Evolutionary conservation across 2,797 vertebrate species (phyloP), one percentile per base, ranked within the genome.

Genomic region (Pipistrellus nathusii): DNA sequence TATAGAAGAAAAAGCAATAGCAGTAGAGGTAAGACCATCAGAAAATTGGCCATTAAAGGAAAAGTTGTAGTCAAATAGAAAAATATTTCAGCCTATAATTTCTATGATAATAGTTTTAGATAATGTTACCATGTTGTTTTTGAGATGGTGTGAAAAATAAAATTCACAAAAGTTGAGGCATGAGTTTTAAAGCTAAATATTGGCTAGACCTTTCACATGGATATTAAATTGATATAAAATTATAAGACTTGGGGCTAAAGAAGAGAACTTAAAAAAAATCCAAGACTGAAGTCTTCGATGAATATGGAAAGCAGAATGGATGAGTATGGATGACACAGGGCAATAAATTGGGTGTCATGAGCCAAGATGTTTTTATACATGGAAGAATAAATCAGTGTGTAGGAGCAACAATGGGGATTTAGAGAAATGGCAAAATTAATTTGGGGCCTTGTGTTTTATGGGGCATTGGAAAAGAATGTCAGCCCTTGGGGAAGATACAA

Each of bases 401-500:
- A 44, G 30, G 55, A 59, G 48, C 32, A 84, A 88, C 25, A 62
- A 0, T 62, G 21, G 51, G 20, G 20, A 62, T 51, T 94, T 85
- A 80, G 30, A 83, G 20, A 21, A 57, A 84, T 27, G 20, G 13
- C 5, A 32, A n/a, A 4, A 18, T 93, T 71, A 71, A 57, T 69
- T 48, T 80, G 92, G 78, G 44, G 38, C 25, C 38, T 95, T 93
- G 12, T 83, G 9, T 62, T 73, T 94, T 53, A 35, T 86, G 38
- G 38, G 32, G 27, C 38, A 38, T 38, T 91, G 44, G n/a, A 21
- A 93, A 90, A 87, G 11, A 23, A 77, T 27, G 5, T 30, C 23
- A 77, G 2, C 35, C 5, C 18, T 18, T 55, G 25, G 57, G n/a
- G 84, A 73, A 71, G 1, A 7, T 88, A 6, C 11, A 53, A 48